Conservation (phyloP, 2,888 invertebrate species). For the Hirtodrosophila trivittata region DNA sequence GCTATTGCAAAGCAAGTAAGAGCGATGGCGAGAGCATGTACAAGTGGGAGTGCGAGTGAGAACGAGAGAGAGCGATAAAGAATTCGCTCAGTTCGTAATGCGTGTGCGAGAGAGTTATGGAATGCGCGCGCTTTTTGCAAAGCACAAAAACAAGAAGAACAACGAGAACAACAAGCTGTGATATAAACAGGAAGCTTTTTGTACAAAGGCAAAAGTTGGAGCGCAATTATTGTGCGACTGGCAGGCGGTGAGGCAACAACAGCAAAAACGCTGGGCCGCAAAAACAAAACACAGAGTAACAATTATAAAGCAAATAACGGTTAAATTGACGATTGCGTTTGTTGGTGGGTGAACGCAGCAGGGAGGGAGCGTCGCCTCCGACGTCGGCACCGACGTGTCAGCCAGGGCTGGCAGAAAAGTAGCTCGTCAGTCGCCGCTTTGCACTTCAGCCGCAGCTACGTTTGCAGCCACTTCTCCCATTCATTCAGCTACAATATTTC, state of each 20-base stretch:
- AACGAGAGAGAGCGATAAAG: conserved; percentile 21
- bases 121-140: conserved; percentile 71
- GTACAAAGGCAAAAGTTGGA: conserved; percentile 65
- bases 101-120: conserved; percentile 62
- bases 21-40: conserved; percentile 9
- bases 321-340: conserved; percentile 27
- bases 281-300: conserved; percentile 52
- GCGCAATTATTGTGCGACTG: conserved; percentile 70
- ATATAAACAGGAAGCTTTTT: conserved; percentile 73
- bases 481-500: conserved; percentile 66
- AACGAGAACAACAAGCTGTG: conserved; percentile 3
- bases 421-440: conserved; percentile 36
- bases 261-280: conserved; percentile 52
- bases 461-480: conserved; percentile 43
- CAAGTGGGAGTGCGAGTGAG: conserved; percentile 10
- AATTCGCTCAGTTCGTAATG: conserved; percentile 13
- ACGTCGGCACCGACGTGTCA: conserved; percentile 35
- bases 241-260: conserved; percentile 73
- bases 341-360: conserved; percentile 8
- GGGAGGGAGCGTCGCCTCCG: conserved; percentile 31
- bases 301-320: conserved; percentile 55
- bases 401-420: conserved; percentile 51
- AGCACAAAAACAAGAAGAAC: conserved; percentile 23
- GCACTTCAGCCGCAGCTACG: conserved; percentile 29
- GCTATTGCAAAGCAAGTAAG: conserved; percentile 14